Base-by-base conservation (phyloP, 1,140 invertebrate species). In the Trigoniulus corallinus region DNA sequence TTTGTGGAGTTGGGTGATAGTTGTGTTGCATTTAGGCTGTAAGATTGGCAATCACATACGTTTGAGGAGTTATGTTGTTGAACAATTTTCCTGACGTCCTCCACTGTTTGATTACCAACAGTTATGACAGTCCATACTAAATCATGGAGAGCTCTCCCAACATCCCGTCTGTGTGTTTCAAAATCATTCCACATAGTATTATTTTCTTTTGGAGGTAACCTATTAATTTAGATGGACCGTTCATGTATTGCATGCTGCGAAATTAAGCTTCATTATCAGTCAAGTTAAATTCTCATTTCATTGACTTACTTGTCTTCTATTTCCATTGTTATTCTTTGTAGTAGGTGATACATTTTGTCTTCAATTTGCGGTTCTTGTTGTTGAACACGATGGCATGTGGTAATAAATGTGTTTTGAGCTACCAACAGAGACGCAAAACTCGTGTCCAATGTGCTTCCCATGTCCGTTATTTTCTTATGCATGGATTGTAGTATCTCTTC, bases 321-420 rank as follows among this genome's bases (percentile, higher is more conserved):
- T 2, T 70, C 70, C 52, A 73, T 71, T 15, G 75, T 67, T 10
- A 78, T 62, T 64, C 72, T 74, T 49, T 74, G 70, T 29, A 78
- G 57, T 25, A 75, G 68, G 42, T 69, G 65, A 10, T 72, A 68
- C 2, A 78, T 68, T 56, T 73, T 68, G 2, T 62, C 67, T 56
- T 72, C 70, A 4, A 72, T 58, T 54, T 68, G 63, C 1, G 72
- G 70, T 53, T 76, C 75, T 56, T 76, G 71, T 41, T 70, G 67
- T 57, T 77, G 74, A 23, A 75, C 69, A 37, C 69, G 61, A 57
- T 75, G 71, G 58, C 74, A 77, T 15, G 71, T 72, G 56, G 75
- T 71, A 24, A 75, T 60, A 57, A 77, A 76, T 44, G 69, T 63
- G 49, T 74, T 72, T 60, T 79, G 76, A 20, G 67, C 65, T 7